Evolutionary conservation across 2,888 invertebrate species (phyloP).

Genomic region (Drosophila ezoana): DNA sequence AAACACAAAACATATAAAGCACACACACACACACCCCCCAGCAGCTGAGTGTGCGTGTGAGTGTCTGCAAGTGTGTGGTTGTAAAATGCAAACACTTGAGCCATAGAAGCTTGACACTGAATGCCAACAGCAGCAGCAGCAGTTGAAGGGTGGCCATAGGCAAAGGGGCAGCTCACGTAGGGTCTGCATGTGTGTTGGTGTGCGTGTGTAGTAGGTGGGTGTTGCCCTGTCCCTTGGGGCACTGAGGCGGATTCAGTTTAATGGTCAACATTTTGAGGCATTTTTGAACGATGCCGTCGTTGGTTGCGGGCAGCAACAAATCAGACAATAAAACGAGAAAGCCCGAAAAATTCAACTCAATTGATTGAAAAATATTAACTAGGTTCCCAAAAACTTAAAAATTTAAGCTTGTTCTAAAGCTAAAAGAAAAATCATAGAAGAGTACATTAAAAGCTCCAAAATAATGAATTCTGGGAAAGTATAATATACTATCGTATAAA

Average conservation of each 20-base stretch:
- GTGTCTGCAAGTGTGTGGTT: slow-evolving; percentile 60
- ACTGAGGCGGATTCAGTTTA: slow-evolving; percentile 23
- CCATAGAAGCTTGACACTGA: slow-evolving; percentile 60
- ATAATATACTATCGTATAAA: too few relatives aligned
- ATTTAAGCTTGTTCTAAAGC: background rate
- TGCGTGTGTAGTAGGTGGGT: background rate
- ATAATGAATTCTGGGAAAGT: too few relatives aligned
- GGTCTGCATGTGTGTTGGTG: slow-evolving; percentile 1
- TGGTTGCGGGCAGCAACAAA: slow-evolving; percentile 8
- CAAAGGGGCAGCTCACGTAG: background rate
- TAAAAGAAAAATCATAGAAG: too few relatives aligned
- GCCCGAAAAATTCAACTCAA: background rate
- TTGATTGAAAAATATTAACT: slow-evolving; percentile 2
- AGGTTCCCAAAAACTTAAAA: background rate
- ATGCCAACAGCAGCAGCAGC: slow-evolving; percentile 44
- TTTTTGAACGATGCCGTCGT: slow-evolving; percentile 37
- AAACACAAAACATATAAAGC: slow-evolving; percentile 42
- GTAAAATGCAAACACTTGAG: slow-evolving; percentile 78
- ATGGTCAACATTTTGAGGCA: slow-evolving; percentile 49
- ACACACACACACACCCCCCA: slow-evolving; percentile 19
- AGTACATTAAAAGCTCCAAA: too few relatives aligned
- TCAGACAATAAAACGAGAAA: slow-evolving; percentile 27
- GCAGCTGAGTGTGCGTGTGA: slow-evolving; percentile 8
- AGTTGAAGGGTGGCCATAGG: slow-evolving; percentile 3
- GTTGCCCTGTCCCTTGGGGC: background rate